Evolutionary conservation across 2,113 vertebrate species (phyloP), one percentile per base, ranked within the genome.

Genomic region (Lepisosteus oculatus): DNA sequence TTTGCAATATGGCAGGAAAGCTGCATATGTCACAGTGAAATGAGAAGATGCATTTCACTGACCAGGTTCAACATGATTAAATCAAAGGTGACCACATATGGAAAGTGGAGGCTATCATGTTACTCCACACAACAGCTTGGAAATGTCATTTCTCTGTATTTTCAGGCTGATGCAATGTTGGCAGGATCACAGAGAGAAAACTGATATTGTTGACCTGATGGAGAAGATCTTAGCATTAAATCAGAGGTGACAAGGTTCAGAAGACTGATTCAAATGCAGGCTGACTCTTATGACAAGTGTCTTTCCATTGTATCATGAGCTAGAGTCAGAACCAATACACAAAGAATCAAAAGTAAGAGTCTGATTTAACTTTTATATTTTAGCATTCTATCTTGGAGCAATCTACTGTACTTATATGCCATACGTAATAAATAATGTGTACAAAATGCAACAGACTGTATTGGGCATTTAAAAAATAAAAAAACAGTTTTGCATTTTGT

Each of bases 131-230:
- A 79, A 79, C 78, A 83, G 77, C 84, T 69, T 76, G 79, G 55
- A 81, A 78, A 82, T 79, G 76, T 82, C 85, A 79, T 71, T 77
- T 54, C 62, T 74, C 72, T 72, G 73, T 73, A 64, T 74, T 61
- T 74, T 54, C 72, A 61, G 54, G 61, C 67, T 76, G 72, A 72
- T 76, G 64, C 78, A 72, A 83, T 84, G 83, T 78, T 81, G 74
- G 72, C 43, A 63, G 65, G 68, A 70, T 74, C 69, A 69, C 43
- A 72, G 29, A 44, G 45, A 59, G 44, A 17, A 59, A 4, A 17
- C 12, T 3, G 3, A 51, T 55, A 63, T 17, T 15, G 66, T 59
- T 64, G 70, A 47, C 47, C 59, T 42, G n/a, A 17, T 8, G 13
- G 4, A 54, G 66, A 4, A 54, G 7, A 8, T 15, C 67, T 61